Base-by-base conservation (phyloP, 2,888 invertebrate genomes). In the Xanthorhoe designata region DNA sequence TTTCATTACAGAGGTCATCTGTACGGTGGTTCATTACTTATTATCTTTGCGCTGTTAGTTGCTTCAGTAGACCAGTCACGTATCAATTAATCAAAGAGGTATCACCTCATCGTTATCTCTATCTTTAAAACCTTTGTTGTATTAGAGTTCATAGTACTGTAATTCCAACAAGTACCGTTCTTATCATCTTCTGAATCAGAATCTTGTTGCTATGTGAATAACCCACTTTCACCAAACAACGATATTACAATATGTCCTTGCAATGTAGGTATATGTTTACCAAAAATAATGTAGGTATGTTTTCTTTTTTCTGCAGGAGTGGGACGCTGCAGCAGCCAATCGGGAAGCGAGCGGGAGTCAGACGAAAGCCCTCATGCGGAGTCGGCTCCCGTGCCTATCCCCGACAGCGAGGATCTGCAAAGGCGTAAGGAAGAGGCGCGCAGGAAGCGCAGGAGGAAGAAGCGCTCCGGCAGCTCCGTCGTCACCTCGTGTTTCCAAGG, bases 401-500 rank as follows among this genome's bases (percentile, higher is more conserved):
- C 94, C 75, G 94, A 95, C 82, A 94, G 94, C 77, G 94, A 94
- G 75, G 96, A 96, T 81, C 92, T 96, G 81, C 95, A 95, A 88
- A 94, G 96, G 72, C 96, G 97, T 83, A 97, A 98, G 93, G 98
- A 98, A 83, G 97, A 97, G 92, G 97, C 97, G 85, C 96, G 97
- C 83, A 96, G 96, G 91, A 97, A 97, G 89, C 95, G 97, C 79
- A 96, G 97, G 85, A 97, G 97, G 94, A 97, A 97, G 96, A 98
- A 97, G 94, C 96, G 97, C 83, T 97, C 97, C 75, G 97, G 97
- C 86, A 97, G 97, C 85, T 97, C 97, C 73, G 94, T 98, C 79
- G 97, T 97, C 84, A 97, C 97, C 75, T 97, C 97, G 80, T 97
- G 97, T 90, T 98, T 98, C 94, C 97, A 97, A 96, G 97, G 97